These are phyloP conservation scores for Strigamia crassipes DNA, from an alignment of 2,888 invertebrate species.

Conservation along the genomic window DNA sequence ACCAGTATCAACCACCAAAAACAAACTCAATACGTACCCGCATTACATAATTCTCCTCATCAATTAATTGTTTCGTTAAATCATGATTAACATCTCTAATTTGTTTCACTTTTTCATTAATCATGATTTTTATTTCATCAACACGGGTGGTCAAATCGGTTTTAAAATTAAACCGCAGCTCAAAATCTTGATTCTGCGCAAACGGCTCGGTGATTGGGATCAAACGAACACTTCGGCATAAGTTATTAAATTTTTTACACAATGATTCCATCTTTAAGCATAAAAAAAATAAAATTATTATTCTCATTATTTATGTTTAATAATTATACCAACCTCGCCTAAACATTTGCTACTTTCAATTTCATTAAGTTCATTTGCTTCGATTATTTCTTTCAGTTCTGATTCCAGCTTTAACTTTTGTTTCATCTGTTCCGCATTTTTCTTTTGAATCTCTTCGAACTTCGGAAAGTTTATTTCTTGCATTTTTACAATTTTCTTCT, in stretches of 20 bases:
- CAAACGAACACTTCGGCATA: not conserved
- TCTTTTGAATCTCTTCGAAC: not conserved
- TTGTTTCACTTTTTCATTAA: not conserved
- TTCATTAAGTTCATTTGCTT: not conserved
- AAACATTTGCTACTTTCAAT: not conserved
- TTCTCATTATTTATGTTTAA: not conserved
- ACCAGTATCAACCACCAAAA: too few species aligned
- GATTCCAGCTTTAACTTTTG: not conserved
- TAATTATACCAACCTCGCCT: not conserved
- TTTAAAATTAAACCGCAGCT: not conserved
- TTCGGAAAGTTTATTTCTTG: not conserved
- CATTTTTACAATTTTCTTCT: not conserved
- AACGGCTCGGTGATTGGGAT: not conserved
- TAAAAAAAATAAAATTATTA: not conserved
- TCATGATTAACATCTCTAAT: not conserved
- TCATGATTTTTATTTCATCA: not conserved
- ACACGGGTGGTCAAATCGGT: not conserved
- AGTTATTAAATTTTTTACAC: not conserved
- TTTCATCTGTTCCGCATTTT: not conserved
- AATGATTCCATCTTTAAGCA: not conserved
- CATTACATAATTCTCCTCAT: not conserved
- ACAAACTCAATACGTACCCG: not conserved
- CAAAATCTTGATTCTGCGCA: slow-evolving; percentile 14
- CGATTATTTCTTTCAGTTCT: not conserved
- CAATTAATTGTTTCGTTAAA: not conserved